Evolutionary conservation across 1,140 invertebrate genomes (phyloP).

Genomic region (Holcopasites calliopsidis): DNA sequence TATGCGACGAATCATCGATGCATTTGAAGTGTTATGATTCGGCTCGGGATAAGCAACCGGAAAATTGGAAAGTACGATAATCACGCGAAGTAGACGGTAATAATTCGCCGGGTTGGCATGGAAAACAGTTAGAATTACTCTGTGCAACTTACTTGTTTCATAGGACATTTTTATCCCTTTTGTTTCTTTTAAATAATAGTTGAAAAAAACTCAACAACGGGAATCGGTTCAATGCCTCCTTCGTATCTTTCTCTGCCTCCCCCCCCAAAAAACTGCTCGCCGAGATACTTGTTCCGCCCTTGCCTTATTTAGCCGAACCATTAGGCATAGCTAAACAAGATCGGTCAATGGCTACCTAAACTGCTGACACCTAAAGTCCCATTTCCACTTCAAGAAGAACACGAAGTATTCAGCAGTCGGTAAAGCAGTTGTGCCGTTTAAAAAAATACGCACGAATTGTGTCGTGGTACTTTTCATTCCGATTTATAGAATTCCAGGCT

Average conservation of each 20-base stretch:
- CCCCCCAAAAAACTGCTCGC: slow-evolving; percentile 45
- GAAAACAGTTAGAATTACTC: background rate
- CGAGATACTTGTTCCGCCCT: slow-evolving; percentile 69
- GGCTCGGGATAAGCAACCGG: slow-evolving; percentile 45
- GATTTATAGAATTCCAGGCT: no score
- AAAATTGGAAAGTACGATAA: slow-evolving; percentile 27
- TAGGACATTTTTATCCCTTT: slow-evolving; percentile 67
- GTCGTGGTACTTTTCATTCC: no score
- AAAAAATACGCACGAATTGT: no score
- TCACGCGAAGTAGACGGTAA: slow-evolving; percentile 10
- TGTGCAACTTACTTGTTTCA: slow-evolving; percentile 70
- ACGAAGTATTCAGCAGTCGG: no score
- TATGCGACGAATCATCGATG: slow-evolving; percentile 16
- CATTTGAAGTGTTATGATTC: slow-evolving; percentile 37
- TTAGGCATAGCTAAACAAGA: slow-evolving; percentile 32
- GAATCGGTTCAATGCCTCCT: slow-evolving; percentile 44
- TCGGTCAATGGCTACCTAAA: background rate
- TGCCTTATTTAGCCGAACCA: slow-evolving; percentile 71
- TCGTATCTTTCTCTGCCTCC: slow-evolving; percentile 47
- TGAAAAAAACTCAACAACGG: slow-evolving; percentile 31
- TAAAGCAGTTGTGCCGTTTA: no score
- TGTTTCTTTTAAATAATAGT: slow-evolving; percentile 45
- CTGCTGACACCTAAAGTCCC: background rate
- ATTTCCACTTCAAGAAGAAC: slow-evolving; percentile 9
- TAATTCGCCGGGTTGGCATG: background rate